Evolutionary conservation across 2,888 invertebrate genomes (phyloP).

Genomic region (Hermodice carunculata): DNA sequence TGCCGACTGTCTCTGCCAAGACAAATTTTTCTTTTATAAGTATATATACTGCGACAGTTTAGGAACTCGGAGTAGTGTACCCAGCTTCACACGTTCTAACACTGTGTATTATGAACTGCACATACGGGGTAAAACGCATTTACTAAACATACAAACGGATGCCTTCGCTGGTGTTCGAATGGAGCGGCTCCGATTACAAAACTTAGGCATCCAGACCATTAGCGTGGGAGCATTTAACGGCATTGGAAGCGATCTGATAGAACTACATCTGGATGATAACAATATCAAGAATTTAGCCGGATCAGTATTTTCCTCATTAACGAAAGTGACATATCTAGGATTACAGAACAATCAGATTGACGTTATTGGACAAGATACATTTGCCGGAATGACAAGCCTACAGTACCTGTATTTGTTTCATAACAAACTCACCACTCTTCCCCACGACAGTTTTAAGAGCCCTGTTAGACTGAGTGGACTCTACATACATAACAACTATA

Average conservation of each 20-base stretch:
- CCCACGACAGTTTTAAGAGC: conserved; percentile 13
- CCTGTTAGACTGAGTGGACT: conserved; percentile 14
- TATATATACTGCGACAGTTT: conserved; percentile 18
- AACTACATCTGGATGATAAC: conserved; percentile 36
- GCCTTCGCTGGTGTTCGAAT: conserved; percentile 12
- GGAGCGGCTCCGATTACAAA: neutral
- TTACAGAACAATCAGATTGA: conserved; percentile 34
- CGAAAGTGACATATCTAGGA: conserved; percentile 27
- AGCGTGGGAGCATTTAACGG: conserved; percentile 26
- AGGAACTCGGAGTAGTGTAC: conserved; percentile 13
- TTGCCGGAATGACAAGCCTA: conserved; percentile 20
- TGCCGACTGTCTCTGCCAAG: conserved; percentile 16
- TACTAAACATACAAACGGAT: conserved; percentile 5
- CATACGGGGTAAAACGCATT: conserved; percentile 7
- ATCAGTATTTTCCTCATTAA: conserved; percentile 14
- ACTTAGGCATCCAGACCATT: conserved; percentile 17
- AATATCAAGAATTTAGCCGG: conserved; percentile 13
- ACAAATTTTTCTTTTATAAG: conserved; percentile 9
- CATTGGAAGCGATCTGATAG: conserved; percentile 1
- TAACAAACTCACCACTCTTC: conserved; percentile 20
- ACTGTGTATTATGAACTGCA: conserved; percentile 10
- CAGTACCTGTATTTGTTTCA: conserved; percentile 30
- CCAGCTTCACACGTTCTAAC: neutral
- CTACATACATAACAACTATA: conserved; percentile 26
- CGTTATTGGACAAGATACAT: conserved; percentile 11